These are phyloP conservation scores for Python bivittatus DNA, from an alignment of 2,113 vertebrate species.

Conservation along the genomic window DNA sequence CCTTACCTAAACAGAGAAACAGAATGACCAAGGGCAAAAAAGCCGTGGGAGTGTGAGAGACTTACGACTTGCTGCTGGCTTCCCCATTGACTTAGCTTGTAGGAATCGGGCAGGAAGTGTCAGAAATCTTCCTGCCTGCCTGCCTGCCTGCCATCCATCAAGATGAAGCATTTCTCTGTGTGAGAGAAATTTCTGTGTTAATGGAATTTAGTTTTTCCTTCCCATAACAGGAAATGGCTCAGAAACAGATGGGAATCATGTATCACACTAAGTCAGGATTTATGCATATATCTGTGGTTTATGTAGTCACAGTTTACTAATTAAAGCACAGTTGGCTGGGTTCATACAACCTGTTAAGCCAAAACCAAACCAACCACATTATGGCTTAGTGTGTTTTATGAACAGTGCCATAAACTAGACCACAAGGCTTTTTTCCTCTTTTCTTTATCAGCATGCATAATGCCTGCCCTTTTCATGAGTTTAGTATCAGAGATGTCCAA, in stretches of 20 bases:
- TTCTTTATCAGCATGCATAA: background rate
- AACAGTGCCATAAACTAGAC: background rate
- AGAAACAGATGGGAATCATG: background rate
- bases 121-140: too few species aligned
- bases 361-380: background rate
- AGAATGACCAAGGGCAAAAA: too few species aligned
- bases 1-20: too few species aligned
- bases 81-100: too few species aligned
- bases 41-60: too few species aligned
- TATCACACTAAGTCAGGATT: background rate
- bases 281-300: background rate
- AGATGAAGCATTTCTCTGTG: background rate
- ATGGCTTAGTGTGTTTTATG: background rate
- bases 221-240: too few species aligned
- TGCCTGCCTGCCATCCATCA: too few species aligned
- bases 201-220: background rate
- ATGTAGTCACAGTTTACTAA: background rate
- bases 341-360: background rate
- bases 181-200: background rate
- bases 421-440: background rate
- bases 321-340: background rate
- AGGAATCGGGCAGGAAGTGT: too few species aligned
- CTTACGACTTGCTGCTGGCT: too few species aligned
- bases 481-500: background rate
- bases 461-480: background rate